Base-by-base conservation (phyloP, 2,888 invertebrate species). In the Linyphia triangularis region DNA sequence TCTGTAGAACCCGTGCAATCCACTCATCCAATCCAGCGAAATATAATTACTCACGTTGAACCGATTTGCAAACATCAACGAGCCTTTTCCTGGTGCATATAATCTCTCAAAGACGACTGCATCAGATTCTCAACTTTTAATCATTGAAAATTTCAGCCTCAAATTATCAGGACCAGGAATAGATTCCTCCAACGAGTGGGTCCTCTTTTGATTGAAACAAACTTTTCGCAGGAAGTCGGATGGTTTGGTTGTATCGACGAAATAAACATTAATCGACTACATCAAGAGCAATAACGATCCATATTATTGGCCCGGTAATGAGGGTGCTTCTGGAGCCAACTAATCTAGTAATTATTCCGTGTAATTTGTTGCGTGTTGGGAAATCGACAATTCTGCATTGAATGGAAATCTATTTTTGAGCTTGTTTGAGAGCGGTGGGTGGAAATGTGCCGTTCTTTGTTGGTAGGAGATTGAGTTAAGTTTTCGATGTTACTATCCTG, bases 311-410 rank as follows among this genome's bases (percentile, higher is more conserved):
- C 33, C 33, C 24, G 16, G 24, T 43, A 65, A 79, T 65, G 65
- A 65, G 37, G 43, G 78, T 13, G 40, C 67, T 51, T 78, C 43
- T 78, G 28, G 28, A 51, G 28, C 43, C n/a, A 28, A 40, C 65
- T 79, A 67, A 79, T 79, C 67, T 67, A 30, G 78, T 79, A 79
- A 79, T 79, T 79, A 67, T 67, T 79, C 26, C 78, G 51, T 79
- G 67, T 79, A 79, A 79, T 79, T 79, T 79, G 78, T 79, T 67
- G 40, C 77, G 24, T 40, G 77, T 26, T 63, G 24, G 77, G 24
- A 33, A 59, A 75, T 59, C 57, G 59, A 75, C 73, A 40, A 22
- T 61, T 75, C 61, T 28, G 19, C n/a, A 70, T 40, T 19, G 40
- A 70, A 37, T 70, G 24, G 70, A 9, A 40, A 37, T 22, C 24